These are phyloP conservation scores for Arenicola marina DNA, from an alignment of 2,888 invertebrate species.

Conservation along the genomic window DNA sequence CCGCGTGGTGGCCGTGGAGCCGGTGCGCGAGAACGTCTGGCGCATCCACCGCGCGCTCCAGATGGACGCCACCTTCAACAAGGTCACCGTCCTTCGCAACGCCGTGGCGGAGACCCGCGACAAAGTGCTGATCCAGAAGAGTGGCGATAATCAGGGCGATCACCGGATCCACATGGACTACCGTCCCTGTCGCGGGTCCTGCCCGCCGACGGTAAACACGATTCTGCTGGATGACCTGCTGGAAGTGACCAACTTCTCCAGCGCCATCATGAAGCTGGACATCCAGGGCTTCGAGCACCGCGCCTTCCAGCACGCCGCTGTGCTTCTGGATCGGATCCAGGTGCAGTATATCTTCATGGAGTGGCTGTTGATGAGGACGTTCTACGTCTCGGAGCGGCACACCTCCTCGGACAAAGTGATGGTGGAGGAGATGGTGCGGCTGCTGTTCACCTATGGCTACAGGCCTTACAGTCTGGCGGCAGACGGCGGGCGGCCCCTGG, in stretches of 20 bases:
- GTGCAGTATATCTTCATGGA: slow-evolving; percentile 36
- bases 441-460: slow-evolving; percentile 16
- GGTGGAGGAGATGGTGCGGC: slow-evolving; percentile 26
- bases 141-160: slow-evolving; percentile 37
- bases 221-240: slow-evolving; percentile 33
- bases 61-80: slow-evolving; percentile 10
- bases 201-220: slow-evolving; percentile 28
- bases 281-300: slow-evolving; percentile 33
- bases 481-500: slow-evolving; percentile 19
- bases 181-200: slow-evolving; percentile 28
- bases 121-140: slow-evolving; percentile 17
- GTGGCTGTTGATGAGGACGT: slow-evolving; percentile 30
- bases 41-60: slow-evolving; percentile 23
- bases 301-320: slow-evolving; percentile 25
- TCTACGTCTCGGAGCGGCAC: slow-evolving; percentile 9
- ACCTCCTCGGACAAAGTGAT: slow-evolving; percentile 13
- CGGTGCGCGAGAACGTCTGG: slow-evolving; percentile 16
- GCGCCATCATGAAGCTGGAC: slow-evolving; percentile 23
- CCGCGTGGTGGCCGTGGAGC: slow-evolving; percentile 33
- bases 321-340: slow-evolving; percentile 19
- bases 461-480: slow-evolving; percentile 21
- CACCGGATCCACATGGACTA: slow-evolving; percentile 18
- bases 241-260: slow-evolving; percentile 9
- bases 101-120: slow-evolving; percentile 26
- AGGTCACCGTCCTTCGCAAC: slow-evolving; percentile 19